Evolutionary conservation across 2,888 invertebrate species (phyloP).

Genomic region (Trimorus sp.): DNA sequence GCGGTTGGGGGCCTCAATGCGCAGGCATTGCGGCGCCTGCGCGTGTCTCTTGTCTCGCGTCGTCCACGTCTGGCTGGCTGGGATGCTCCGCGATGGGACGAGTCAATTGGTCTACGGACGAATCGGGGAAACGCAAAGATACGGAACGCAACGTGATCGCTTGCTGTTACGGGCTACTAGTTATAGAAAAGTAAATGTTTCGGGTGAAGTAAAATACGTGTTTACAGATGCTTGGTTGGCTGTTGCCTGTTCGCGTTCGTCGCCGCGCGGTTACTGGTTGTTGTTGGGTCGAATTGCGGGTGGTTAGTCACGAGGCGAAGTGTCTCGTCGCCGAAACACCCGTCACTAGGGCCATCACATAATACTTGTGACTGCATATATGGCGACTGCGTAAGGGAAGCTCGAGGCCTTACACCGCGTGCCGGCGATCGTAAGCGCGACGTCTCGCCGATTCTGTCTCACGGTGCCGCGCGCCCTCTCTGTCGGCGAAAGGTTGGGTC

Average conservation of each 20-base stretch:
- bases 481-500: conserved; percentile 73
- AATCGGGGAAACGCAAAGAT: conserved; percentile 56
- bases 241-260: conserved; percentile 55
- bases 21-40: no score
- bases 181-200: conserved; percentile 78
- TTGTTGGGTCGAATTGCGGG: conserved; percentile 62
- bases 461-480: conserved; percentile 65
- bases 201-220: conserved; percentile 78
- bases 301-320: no score
- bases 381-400: conserved; percentile 76
- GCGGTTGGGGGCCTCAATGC: no score
- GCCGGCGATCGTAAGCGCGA: conserved; percentile 68
- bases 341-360: conserved; percentile 79
- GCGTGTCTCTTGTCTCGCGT: not conserved
- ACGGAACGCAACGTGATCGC: conserved; percentile 74
- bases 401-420: conserved; percentile 77
- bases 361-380: conserved; percentile 80
- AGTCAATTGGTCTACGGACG: conserved; percentile 37
- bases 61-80: no score
- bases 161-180: conserved; percentile 75
- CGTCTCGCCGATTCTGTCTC: no score
- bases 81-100: not conserved
- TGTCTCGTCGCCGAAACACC: no score
- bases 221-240: conserved; percentile 63
- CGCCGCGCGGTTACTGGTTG: no score